These are phyloP conservation scores for Nymphalis polychloros DNA, from an alignment of 2,888 invertebrate species.

Conservation along the genomic window DNA sequence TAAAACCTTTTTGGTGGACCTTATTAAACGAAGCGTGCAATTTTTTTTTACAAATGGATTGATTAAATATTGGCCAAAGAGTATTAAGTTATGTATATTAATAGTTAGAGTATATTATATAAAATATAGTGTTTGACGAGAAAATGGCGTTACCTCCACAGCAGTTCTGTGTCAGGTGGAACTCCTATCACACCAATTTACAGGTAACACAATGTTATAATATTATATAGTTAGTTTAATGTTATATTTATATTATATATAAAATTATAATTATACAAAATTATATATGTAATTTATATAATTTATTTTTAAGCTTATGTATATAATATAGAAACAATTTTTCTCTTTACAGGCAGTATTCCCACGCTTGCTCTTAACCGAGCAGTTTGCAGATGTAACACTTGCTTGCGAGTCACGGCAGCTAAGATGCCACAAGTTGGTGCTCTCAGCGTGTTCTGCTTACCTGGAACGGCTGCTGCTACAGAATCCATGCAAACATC, in stretches of 20 bases:
- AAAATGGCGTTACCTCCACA: constrained; percentile 81
- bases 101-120: constrained; percentile 38
- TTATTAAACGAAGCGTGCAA: constrained; percentile 53
- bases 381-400: constrained; percentile 94
- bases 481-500: constrained; percentile 93
- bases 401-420: constrained; percentile 93
- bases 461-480: constrained; percentile 90
- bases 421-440: constrained; percentile 92
- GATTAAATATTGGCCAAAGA: constrained; percentile 57
- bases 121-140: constrained; percentile 31
- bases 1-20: constrained; percentile 50
- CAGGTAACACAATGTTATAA: constrained; percentile 68
- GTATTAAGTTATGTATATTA: constrained; percentile 48
- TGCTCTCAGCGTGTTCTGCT: constrained; percentile 91
- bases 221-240: not conserved
- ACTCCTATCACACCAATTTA: constrained; percentile 90
- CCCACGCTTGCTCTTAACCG: constrained; percentile 87
- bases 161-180: constrained; percentile 90
- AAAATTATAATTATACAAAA: no score
- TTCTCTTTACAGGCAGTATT: constrained; percentile 82
- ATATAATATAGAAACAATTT: no score
- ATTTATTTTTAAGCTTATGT: no score
- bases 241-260: no score
- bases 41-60: constrained; percentile 45
- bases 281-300: not conserved